Conservation (phyloP, 2,113 vertebrate species). For the Crotalus horridus region DNA sequence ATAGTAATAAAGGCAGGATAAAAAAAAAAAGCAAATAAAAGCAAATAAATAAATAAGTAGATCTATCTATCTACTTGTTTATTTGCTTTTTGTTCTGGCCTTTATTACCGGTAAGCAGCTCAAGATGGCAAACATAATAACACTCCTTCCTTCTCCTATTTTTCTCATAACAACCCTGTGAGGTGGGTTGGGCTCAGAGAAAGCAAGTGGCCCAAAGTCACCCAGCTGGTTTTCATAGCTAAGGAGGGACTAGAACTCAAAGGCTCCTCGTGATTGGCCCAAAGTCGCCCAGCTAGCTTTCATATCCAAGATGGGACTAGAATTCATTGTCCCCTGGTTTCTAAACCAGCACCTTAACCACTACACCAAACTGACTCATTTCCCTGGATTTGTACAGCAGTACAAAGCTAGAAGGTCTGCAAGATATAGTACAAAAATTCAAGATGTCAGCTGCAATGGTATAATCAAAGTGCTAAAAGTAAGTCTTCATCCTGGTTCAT, state of each 20-base stretch:
- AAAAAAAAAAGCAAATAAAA: too few relatives aligned
- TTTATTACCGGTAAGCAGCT: too few relatives aligned
- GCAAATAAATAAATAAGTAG: too few relatives aligned
- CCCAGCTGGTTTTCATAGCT: too few relatives aligned
- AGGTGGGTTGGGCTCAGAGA: background rate
- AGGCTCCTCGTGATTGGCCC: too few relatives aligned
- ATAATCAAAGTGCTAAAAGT: background rate
- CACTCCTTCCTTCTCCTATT: background rate
- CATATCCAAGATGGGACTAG: background rate
- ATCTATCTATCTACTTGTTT: too few relatives aligned
- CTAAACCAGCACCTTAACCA: too few relatives aligned
- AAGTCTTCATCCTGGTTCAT: too few relatives aligned
- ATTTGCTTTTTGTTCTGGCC: too few relatives aligned
- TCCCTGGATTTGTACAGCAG: background rate
- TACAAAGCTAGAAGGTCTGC: background rate
- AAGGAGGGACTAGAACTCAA: too few relatives aligned
- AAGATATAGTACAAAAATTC: background rate
- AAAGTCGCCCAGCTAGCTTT: background rate
- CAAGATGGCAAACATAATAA: background rate
- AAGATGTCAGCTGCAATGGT: background rate
- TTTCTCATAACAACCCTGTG: background rate
- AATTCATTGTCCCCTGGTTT: background rate
- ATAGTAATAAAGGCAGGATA: too few relatives aligned
- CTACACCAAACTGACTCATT: background rate
- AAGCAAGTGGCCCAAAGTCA: background rate